Conservation (phyloP, 2,113 vertebrate species). For the Coregonus clupeaformis region DNA sequence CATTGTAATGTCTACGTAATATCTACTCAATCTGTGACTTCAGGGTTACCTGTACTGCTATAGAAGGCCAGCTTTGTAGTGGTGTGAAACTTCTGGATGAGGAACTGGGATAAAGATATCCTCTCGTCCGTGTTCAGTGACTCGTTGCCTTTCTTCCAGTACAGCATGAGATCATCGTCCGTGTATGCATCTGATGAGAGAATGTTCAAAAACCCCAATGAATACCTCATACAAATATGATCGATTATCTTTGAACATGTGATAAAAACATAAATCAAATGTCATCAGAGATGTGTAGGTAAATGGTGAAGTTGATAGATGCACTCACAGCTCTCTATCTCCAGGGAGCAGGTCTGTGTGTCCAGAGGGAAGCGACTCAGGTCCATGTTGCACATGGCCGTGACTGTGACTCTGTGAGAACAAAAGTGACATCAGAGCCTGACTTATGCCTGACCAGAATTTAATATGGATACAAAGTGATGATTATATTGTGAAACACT, state of each 20-base stretch:
- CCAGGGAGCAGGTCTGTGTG: conserved; percentile 94
- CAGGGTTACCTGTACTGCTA: conserved; percentile 91
- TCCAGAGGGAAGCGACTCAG: conserved; percentile 96
- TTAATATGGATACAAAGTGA: too few species aligned
- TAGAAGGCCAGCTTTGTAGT: conserved; percentile 97
- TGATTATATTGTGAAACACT: too few species aligned
- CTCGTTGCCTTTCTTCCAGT: conserved; percentile 98
- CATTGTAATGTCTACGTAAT: not conserved
- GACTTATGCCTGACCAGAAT: too few species aligned
- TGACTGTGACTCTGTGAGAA: conserved; percentile 89
- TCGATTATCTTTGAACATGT: too few species aligned
- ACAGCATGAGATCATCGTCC: conserved; percentile 96
- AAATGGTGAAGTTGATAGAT: not conserved
- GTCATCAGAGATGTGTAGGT: too few species aligned
- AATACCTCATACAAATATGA: not conserved
- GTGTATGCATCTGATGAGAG: conserved; percentile 88
- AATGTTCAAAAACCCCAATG: not conserved
- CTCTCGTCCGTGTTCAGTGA: conserved; percentile 95
- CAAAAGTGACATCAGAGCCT: conserved; percentile 27
- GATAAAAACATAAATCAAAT: too few species aligned
- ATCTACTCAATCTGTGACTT: not conserved
- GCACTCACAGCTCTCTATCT: conserved; percentile 98
- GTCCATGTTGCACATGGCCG: conserved; percentile 99
- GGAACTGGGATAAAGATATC: conserved; percentile 95
- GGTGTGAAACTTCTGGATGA: conserved; percentile 98